Base-by-base conservation (phyloP, 1,140 invertebrate species). In the Drosophila pruinosa region DNA sequence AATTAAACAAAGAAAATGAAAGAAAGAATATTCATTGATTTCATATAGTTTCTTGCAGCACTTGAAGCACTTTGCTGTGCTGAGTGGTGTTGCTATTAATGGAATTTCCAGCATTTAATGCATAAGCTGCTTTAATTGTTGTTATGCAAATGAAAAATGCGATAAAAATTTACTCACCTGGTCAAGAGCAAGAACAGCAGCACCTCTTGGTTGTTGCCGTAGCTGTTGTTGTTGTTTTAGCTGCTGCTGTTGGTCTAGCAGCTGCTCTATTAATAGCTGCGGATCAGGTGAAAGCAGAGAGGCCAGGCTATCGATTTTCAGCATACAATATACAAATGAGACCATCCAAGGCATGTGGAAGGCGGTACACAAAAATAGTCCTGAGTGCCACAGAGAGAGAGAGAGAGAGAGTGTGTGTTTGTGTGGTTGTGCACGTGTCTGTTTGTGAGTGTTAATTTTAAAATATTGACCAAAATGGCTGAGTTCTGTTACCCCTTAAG, bases 241-340 rank as follows among this genome's bases (percentile, higher is more conserved):
- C 43, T 54, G 39, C 10, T 57, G 56, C 19, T 24, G 39, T 39
- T 45, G 38, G 38, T 52, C 17, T 39, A 34, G 43, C 26, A 10
- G 50, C 17, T 26, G 31, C 50, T 68, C 76, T 83, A 83, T 76
- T 80, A 80, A 85, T 83, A 83, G 76, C 45, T 12, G 31, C n/a
- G 63, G 76, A 75, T 67, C 47, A 63, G 57, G 63, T 54, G 47
- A 56, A 52, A 59, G 24, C 59, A 26, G 63, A 21, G 70, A 62
- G 75, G 75, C 36, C n/a, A n/a, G 43, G 63, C 64, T 85, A 86
- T 85, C 75, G 80, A 83, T 85, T 85, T 85, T 80, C 53, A 83
- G 75, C 58, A 65, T 59, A 67, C 39, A 24, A 41, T 63, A 70
- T 61, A 76, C 73, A 81, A 81, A 76, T 77, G 73, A 47, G 78